Evolutionary conservation across 2,797 vertebrate species (phyloP).

Genomic region (Glyptemys insculpta): DNA sequence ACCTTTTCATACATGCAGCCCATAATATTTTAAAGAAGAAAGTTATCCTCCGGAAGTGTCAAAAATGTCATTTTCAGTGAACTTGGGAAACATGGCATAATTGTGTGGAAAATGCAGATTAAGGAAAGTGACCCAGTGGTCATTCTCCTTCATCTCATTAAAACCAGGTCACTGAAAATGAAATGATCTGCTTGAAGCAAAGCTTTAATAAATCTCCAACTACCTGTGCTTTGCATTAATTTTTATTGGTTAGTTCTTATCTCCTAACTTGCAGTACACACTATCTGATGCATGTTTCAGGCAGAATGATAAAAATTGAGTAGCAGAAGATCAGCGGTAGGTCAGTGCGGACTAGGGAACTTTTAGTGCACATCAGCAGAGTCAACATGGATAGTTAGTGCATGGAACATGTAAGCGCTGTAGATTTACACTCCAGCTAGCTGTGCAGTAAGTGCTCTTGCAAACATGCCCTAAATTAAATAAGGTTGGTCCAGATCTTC

Average conservation of each 20-base stretch:
- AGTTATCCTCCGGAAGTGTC: background rate
- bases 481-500: background rate
- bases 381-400: background rate
- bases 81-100: conserved; percentile 9
- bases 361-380: background rate
- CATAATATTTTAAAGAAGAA: background rate
- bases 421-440: background rate
- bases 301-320: background rate
- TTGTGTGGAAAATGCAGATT: background rate
- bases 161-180: conserved; percentile 7
- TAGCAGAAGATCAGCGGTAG: background rate
- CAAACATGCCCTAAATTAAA: background rate
- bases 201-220: conserved; percentile 30
- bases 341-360: background rate
- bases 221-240: background rate
- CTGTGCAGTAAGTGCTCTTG: background rate
- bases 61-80: background rate
- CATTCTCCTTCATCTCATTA: conserved; percentile 9
- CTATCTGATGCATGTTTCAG: background rate
- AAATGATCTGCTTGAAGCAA: conserved; percentile 34
- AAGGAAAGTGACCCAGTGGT: conserved; percentile 15
- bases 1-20: conserved; percentile 9
- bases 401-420: background rate
- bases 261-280: background rate
- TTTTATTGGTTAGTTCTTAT: conserved; percentile 22